Conservation (phyloP, 37 sponge, comb jelly and placozoan species). For the Diacarnus erythraeanus region DNA sequence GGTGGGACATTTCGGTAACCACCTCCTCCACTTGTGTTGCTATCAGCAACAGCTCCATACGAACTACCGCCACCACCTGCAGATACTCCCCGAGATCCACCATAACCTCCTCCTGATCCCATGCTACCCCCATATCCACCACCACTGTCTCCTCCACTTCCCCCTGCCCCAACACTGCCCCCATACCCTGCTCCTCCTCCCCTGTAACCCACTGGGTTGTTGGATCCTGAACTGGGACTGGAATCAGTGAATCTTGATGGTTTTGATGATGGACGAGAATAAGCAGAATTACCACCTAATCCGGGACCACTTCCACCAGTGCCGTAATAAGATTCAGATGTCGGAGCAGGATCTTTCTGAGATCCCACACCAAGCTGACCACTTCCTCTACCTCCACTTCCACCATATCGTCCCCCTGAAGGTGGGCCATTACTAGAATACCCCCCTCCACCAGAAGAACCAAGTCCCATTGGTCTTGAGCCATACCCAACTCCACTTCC, state of each 20-base stretch:
- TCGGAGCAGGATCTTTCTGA: too few relatives aligned
- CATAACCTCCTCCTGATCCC: background rate
- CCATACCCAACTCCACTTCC: background rate
- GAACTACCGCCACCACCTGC: conserved; percentile 1
- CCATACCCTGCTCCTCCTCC: background rate
- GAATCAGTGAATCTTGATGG: conserved; percentile 8
- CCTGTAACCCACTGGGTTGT: background rate
- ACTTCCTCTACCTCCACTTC: background rate
- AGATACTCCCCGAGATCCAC: background rate
- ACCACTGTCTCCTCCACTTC: background rate
- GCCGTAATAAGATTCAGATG: background rate
- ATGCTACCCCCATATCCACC: background rate
- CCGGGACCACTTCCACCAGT: background rate
- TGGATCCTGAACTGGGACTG: background rate
- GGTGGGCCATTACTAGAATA: background rate
- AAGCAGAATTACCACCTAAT: background rate
- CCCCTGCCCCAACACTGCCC: background rate
- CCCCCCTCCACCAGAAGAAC: background rate
- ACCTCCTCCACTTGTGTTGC: background rate
- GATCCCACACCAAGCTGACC: background rate
- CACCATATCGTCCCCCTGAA: background rate
- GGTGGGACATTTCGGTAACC: conserved; percentile 8
- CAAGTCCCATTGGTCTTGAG: background rate
- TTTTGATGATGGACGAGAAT: background rate
- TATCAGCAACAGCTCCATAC: background rate